Evolutionary conservation across 1,140 invertebrate genomes (phyloP).

Genomic region (Heliconius himera): DNA sequence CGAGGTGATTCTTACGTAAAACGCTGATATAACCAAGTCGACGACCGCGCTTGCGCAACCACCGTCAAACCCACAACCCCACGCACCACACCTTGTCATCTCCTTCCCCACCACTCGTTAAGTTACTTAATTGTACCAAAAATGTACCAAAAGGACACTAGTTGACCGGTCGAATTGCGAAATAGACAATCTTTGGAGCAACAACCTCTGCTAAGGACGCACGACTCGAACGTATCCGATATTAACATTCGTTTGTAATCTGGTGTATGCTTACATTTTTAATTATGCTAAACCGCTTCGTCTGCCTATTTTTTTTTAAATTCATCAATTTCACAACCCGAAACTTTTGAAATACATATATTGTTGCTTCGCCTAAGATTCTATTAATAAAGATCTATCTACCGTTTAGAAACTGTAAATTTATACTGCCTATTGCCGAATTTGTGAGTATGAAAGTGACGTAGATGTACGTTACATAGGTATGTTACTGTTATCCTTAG

Average conservation of each 20-base stretch:
- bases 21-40: constrained; percentile 79
- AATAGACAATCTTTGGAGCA: constrained; percentile 70
- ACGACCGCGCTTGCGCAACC: constrained; percentile 78
- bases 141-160: constrained; percentile 76
- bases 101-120: constrained; percentile 53
- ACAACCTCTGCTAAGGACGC: constrained; percentile 70
- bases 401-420: constrained; percentile 16
- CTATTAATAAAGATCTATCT: background rate
- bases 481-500: constrained; percentile 79
- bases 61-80: constrained; percentile 72
- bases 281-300: background rate
- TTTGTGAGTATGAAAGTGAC: constrained; percentile 70
- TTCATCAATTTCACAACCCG: background rate
- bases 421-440: constrained; percentile 23
- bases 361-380: background rate
- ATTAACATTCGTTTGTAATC: background rate
- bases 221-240: constrained; percentile 40
- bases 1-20: constrained; percentile 78
- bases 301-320: background rate
- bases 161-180: constrained; percentile 71
- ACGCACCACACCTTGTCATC: constrained; percentile 62
- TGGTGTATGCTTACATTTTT: background rate
- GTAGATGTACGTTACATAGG: constrained; percentile 66
- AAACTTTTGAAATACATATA: background rate
- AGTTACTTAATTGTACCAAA: constrained; percentile 78